phyloP scores from a whole-genome alignment of 2,797 vertebrate species.

The Tachyglossus aculeatus region DNA sequence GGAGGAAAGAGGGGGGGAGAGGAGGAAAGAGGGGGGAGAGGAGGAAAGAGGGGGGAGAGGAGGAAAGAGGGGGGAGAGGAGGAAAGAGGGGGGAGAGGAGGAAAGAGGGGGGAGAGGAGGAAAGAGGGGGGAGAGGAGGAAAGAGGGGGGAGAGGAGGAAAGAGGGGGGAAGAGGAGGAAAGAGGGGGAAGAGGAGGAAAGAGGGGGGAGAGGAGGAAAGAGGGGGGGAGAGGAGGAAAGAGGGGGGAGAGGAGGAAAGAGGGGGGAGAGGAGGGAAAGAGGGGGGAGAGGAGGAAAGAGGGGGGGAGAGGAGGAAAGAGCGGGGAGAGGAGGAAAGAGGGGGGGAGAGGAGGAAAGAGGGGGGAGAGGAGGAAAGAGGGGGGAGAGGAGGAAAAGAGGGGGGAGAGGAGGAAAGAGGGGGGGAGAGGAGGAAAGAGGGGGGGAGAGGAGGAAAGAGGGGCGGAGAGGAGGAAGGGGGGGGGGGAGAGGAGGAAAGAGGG shows the following conservation, averaged over 20 bases:
- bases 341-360: not conserved
- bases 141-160: not conserved
- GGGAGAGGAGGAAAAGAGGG: not conserved
- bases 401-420: not conserved
- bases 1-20: not conserved
- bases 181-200: not conserved
- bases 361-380: not conserved
- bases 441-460: not conserved
- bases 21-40: not conserved
- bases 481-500: not conserved
- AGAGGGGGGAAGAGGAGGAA: fast-evolving
- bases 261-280: not conserved
- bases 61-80: not conserved
- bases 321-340: not conserved
- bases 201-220: not conserved
- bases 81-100: too few relatives aligned
- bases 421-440: not conserved
- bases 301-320: not conserved
- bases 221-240: not conserved
- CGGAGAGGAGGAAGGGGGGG: too few relatives aligned
- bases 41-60: not conserved
- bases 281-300: not conserved
- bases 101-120: not conserved
- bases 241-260: not conserved
- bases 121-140: too few relatives aligned